Evolutionary conservation across 2,797 vertebrate genomes (phyloP).

Genomic region (Helarctos malayanus): DNA sequence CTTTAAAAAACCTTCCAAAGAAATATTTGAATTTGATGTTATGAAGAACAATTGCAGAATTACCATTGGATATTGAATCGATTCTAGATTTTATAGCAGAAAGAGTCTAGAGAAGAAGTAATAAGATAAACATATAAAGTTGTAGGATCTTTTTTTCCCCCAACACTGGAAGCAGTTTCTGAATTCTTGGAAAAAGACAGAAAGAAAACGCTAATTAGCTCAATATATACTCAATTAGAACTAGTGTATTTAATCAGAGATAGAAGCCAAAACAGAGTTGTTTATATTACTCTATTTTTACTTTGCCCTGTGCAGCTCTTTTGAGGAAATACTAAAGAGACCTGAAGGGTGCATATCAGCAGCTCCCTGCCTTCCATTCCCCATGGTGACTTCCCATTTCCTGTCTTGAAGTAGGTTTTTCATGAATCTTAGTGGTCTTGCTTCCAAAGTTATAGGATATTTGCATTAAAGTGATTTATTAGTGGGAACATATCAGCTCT

Average conservation of each 20-base stretch:
- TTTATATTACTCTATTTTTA: background rate
- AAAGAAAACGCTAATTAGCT: background rate
- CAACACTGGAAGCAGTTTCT: constrained; percentile 6
- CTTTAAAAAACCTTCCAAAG: background rate
- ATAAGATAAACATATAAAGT: constrained; percentile 29
- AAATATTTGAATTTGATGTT: constrained; percentile 45
- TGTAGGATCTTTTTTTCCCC: background rate
- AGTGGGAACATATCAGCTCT: background rate
- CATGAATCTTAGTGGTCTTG: background rate
- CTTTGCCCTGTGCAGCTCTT: background rate
- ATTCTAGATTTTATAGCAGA: constrained; percentile 37
- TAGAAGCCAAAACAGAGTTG: background rate
- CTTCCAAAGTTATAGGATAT: background rate
- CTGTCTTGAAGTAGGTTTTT: background rate
- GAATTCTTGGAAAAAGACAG: constrained; percentile 29
- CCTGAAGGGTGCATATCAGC: background rate
- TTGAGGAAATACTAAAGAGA: background rate
- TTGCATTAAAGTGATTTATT: constrained; percentile 19
- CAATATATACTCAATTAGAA: constrained; percentile 15
- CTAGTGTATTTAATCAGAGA: background rate
- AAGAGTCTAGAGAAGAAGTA: background rate
- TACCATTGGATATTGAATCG: constrained; percentile 5
- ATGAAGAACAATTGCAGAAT: constrained; percentile 24
- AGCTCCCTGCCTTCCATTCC: background rate
- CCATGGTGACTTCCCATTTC: background rate